Evolutionary conservation across 2,797 vertebrate species (phyloP).

Genomic region (Nothura maculosa): DNA sequence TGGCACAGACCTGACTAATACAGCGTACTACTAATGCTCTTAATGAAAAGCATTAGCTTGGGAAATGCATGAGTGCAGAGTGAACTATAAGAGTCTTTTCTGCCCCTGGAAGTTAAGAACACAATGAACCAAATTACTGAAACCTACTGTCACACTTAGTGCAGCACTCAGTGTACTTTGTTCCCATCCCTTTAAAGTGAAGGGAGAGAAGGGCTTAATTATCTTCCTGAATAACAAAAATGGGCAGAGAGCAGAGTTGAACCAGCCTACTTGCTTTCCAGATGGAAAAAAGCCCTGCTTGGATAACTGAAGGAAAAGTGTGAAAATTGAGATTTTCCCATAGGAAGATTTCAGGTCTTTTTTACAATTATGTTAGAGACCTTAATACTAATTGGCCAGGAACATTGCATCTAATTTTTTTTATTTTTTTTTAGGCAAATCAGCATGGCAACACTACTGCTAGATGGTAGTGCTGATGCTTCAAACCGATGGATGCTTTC

Average conservation of each 20-base stretch:
- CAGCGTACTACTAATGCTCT: not conserved
- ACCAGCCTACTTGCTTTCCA: not conserved
- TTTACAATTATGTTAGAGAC: not conserved
- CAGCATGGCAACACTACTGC: not conserved
- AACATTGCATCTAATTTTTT: not conserved
- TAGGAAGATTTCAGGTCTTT: not conserved
- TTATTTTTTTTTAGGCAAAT: slow-evolving; percentile 7
- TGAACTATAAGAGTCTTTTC: not conserved
- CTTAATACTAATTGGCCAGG: not conserved
- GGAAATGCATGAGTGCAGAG: not conserved
- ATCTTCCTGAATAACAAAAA: not conserved
- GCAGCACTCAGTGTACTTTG: not conserved
- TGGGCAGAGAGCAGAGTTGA: not conserved
- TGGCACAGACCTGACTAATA: not conserved
- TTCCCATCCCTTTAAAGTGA: not conserved
- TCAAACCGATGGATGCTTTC: not conserved
- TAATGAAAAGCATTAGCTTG: not conserved
- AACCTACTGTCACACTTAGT: not conserved
- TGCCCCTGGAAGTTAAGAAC: not conserved
- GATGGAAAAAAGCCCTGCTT: not conserved
- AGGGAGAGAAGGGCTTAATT: not conserved
- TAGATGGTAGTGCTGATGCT: no score
- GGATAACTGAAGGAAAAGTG: not conserved
- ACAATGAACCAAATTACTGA: not conserved
- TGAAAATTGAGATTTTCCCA: not conserved